A percentile compares a stretch with the other conserved stretches of the same genome.
Evolutionary conservation across 1,140 invertebrate species (phyloP).

Genomic region (Caerostris extrusa): DNA sequence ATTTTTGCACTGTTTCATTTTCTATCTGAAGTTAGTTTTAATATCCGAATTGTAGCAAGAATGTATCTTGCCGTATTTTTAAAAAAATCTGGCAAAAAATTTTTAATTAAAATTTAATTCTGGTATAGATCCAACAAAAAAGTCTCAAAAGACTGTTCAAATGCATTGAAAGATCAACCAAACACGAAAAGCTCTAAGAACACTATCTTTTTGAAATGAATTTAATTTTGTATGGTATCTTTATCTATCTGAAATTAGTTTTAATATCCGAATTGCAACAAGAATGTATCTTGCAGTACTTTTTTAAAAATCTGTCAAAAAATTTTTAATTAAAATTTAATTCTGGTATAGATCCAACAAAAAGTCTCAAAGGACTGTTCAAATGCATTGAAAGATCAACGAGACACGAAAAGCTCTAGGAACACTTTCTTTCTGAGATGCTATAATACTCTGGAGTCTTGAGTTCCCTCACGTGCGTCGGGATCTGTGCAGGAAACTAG

Average conservation of each 20-base stretch:
- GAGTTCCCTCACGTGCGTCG: background rate
- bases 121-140: background rate
- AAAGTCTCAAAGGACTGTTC: background rate
- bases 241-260: too few species aligned
- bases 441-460: background rate
- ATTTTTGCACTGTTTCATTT: too few species aligned
- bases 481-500: background rate
- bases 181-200: background rate
- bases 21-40: too few species aligned
- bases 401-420: background rate
- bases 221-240: too few species aligned
- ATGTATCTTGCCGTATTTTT: too few species aligned
- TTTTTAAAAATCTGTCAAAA: too few species aligned
- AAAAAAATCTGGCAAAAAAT: too few species aligned
- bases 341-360: background rate
- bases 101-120: too few species aligned
- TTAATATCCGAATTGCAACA: too few species aligned
- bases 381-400: background rate
- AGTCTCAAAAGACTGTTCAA: background rate
- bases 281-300: too few species aligned
- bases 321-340: too few species aligned
- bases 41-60: too few species aligned
- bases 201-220: background rate
- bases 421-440: background rate
- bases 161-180: background rate